Conservation (phyloP, 2,113 vertebrate genomes). For the Neodontobutis hainanensis region DNA sequence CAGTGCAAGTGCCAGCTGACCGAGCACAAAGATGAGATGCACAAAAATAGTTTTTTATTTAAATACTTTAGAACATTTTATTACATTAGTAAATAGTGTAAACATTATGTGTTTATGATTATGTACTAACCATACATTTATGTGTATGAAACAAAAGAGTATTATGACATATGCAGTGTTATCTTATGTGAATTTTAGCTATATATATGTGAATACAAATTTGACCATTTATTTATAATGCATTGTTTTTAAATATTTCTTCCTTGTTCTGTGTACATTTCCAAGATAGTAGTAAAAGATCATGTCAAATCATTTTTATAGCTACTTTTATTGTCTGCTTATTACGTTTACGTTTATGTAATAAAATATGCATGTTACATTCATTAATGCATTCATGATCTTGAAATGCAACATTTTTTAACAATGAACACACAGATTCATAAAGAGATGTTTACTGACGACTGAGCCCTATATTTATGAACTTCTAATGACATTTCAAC, state of each 20-base stretch:
- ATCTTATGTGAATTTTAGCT: slow-evolving; percentile 8
- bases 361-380: not conserved
- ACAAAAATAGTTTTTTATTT: not conserved
- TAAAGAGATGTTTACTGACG: not conserved
- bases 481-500: slow-evolving; percentile 1
- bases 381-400: not conserved
- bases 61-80: not conserved
- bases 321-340: not conserved
- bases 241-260: not conserved
- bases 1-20: not conserved
- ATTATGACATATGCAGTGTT: not conserved
- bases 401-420: not conserved
- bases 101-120: no score
- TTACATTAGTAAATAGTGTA: no score
- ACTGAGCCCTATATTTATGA: not conserved
- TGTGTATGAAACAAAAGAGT: not conserved
- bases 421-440: not conserved
- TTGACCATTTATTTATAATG: slow-evolving; percentile 1
- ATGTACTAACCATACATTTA: not conserved
- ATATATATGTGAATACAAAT: slow-evolving; percentile 29
- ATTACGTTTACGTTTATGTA: not conserved
- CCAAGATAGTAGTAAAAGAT: not conserved
- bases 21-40: not conserved
- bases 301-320: not conserved
- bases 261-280: not conserved